Percentiles rank a stretch among this genome's conserved stretches.
Conservation (phyloP, 2,113 vertebrate genomes). For the Climacteris rufus region DNA sequence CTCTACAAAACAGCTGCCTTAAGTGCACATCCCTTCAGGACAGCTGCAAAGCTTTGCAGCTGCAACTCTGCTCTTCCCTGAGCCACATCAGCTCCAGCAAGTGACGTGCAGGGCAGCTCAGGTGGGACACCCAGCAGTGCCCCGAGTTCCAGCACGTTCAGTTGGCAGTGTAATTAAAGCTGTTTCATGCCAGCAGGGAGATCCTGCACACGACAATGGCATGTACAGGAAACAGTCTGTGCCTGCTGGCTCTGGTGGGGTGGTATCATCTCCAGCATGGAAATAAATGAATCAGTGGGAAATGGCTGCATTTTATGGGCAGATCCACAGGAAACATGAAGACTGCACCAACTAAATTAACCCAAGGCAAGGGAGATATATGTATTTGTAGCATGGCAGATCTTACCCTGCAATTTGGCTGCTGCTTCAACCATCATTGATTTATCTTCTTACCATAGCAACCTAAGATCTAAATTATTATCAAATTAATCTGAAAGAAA, state of each 20-base stretch:
- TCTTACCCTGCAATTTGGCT: background rate
- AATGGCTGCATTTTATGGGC: background rate
- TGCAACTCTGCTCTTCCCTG: background rate
- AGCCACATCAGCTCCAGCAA: background rate
- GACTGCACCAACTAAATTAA: background rate
- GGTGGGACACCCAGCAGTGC: background rate
- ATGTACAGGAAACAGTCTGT: background rate
- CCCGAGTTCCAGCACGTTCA: background rate
- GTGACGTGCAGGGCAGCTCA: background rate
- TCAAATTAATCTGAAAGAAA: background rate
- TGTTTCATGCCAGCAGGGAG: accelerated
- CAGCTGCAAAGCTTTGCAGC: background rate
- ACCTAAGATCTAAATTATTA: background rate
- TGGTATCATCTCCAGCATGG: accelerated
- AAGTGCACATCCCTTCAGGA: background rate
- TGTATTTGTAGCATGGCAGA: background rate
- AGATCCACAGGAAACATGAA: background rate
- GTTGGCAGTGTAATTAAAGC: background rate
- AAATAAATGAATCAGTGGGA: background rate
- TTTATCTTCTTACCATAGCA: background rate
- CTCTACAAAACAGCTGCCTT: background rate
- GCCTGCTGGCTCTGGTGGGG: background rate
- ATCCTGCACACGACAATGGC: accelerated
- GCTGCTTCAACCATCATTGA: background rate
- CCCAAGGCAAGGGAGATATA: background rate